phyloP scores from a whole-genome alignment of 2,113 vertebrate genomes.

The Peromyscus californicus region DNA sequence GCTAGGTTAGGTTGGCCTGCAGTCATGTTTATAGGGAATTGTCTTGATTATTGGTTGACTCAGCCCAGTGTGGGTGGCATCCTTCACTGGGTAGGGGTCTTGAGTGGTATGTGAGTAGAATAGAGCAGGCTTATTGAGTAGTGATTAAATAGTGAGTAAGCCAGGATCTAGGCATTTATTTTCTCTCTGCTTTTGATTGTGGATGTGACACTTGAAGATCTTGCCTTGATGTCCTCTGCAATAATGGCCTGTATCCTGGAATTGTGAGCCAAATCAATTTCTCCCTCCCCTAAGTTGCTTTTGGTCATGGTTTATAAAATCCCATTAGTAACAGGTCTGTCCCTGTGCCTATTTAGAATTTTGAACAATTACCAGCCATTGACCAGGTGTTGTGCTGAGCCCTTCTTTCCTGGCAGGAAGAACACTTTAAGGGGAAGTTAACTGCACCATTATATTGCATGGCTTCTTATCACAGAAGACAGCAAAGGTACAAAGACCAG shows the following conservation, averaged over 20 bases:
- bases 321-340: neutral
- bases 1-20: neutral
- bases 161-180: neutral
- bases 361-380: neutral
- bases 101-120: neutral
- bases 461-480: neutral
- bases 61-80: neutral
- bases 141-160: accelerated
- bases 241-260: neutral
- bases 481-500: neutral
- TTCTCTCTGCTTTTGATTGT: neutral
- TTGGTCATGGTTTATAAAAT: neutral
- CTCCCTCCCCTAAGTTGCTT: neutral
- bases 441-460: neutral
- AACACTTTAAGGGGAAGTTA: neutral
- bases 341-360: neutral
- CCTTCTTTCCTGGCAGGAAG: neutral
- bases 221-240: neutral
- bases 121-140: neutral
- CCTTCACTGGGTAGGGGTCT: neutral
- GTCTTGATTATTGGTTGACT: neutral
- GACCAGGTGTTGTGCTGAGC: neutral
- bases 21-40: neutral
- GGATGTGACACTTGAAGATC: neutral
- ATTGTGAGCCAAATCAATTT: neutral